Evolutionary conservation across 2,797 vertebrate species (phyloP).

Genomic region (Poeciliopsis presidionis): DNA sequence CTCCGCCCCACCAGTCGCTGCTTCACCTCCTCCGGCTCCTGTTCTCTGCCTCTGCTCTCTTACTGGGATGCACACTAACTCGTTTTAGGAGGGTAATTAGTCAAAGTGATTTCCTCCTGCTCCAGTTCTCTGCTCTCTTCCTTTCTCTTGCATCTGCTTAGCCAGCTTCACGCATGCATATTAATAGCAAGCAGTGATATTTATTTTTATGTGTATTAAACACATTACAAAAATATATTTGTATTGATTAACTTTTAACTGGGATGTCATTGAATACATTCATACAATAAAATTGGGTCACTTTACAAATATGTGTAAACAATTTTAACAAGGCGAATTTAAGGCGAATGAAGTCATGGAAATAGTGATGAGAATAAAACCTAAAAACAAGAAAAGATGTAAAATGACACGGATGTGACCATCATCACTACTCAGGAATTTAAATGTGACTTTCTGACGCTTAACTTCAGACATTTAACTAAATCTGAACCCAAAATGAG

Average conservation of each 20-base stretch:
- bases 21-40: slow-evolving; percentile 4
- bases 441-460: not conserved
- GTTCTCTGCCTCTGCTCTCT: slow-evolving; percentile 43
- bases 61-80: slow-evolving; percentile 58
- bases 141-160: slow-evolving; percentile 52
- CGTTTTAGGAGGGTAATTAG: slow-evolving; percentile 68
- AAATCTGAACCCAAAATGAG: not conserved
- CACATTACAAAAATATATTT: not conserved
- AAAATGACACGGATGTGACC: not conserved
- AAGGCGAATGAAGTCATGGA: not conserved
- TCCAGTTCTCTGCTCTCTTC: not conserved
- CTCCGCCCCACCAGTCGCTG: not conserved
- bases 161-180: slow-evolving; percentile 42
- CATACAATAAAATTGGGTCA: not conserved
- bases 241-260: not conserved
- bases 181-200: slow-evolving; percentile 19
- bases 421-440: no score
- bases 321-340: not conserved
- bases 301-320: not conserved
- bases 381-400: not conserved
- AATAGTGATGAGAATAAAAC: not conserved
- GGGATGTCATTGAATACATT: not conserved
- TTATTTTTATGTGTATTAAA: slow-evolving; percentile 21
- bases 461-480: not conserved
- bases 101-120: slow-evolving; percentile 68